Base-by-base conservation (phyloP, 2,888 invertebrate species). In the Villa cingulata region DNA sequence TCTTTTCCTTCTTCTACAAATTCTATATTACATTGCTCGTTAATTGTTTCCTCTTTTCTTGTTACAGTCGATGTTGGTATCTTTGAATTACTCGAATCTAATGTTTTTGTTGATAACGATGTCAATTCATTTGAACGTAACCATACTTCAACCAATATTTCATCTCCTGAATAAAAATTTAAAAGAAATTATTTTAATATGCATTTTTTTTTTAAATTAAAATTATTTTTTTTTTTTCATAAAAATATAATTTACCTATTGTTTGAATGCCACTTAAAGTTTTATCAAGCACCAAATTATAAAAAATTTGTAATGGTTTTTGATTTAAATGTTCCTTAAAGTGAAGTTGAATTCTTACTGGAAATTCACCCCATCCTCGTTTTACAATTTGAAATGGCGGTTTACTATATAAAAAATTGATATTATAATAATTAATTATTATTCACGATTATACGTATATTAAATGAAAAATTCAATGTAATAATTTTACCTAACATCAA, bases 331-430 rank as follows among this genome's bases (percentile, higher is more conserved):
- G 79, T 37, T 76, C 71, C 6, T 74, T 70, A 63, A 92, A 92
- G 65, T 83, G 83, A 2, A 92, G 71, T 63, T 87, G 85, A 3
- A 90, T 75, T 44, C 83, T 71, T 6, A 90, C 74, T 0, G 87
- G 86, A 70, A 92, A 92, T 71, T 92, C 91, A 14, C 92, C 92
- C 92, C 92, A 92, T 17, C 92, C 92, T 49, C 87, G 77, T 36
- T 89, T 74, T 0, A 84, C 80, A 48, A 92, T 65, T 68, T 89
- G 86, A 72, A 85, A 92, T 1, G 91, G 92, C 0, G 84, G 75
- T 34, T 78, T 73, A 48, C 84, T 85, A 66, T 32, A 12, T 12
- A 27, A 70, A 65, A 46, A 53, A 53, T 32, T 23, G 7, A 23
- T 23, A 32, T 12, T 32, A n/a, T n/a, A n/a, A n/a, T n/a, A n/a